Evolutionary conservation across 2,113 vertebrate genomes (phyloP).

Genomic region (Columba janthina): DNA sequence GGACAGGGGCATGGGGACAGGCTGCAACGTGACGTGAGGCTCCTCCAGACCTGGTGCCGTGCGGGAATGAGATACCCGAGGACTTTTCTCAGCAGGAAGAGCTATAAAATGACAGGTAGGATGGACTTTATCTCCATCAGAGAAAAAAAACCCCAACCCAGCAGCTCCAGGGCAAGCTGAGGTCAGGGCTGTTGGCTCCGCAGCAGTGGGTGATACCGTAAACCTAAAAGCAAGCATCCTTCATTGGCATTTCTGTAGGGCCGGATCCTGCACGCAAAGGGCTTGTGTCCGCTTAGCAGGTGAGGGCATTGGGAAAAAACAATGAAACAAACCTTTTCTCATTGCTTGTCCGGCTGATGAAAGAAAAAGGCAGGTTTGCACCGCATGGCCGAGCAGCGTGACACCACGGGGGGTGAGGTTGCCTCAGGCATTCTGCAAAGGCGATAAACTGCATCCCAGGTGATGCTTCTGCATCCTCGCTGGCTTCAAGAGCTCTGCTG

Average conservation of each 20-base stretch:
- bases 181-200: not conserved
- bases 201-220: not conserved
- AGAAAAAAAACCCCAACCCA: not conserved
- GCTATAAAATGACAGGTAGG: not conserved
- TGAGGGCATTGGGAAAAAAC: not conserved
- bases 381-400: accelerated
- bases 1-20: not conserved
- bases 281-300: not conserved
- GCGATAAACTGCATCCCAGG: not conserved
- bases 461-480: not conserved
- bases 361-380: not conserved
- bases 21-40: not conserved
- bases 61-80: not conserved
- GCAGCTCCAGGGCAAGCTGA: not conserved
- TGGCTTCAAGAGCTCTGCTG: not conserved
- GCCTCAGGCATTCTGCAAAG: not conserved
- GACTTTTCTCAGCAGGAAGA: not conserved
- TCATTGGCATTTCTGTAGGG: not conserved
- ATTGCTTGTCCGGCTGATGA: accelerated
- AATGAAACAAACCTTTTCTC: not conserved
- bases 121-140: not conserved
- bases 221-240: too few species aligned
- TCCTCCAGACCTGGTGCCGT: not conserved
- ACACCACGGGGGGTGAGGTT: too few species aligned
- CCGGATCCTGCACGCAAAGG: not conserved